Base-by-base conservation (phyloP, 1,140 invertebrate species). In the Drosophila malerkotliana region DNA sequence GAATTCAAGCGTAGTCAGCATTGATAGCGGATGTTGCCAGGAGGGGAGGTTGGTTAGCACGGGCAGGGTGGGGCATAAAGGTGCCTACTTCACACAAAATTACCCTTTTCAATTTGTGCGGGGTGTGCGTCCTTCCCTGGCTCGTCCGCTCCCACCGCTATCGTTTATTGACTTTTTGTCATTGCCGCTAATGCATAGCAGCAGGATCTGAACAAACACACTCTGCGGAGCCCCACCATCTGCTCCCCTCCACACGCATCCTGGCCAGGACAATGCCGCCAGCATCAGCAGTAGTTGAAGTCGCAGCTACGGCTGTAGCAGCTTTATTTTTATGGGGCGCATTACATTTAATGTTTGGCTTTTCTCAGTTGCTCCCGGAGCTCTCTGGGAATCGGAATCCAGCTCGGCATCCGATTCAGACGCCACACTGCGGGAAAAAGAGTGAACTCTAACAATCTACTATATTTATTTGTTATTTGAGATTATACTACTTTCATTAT, bases 31-130 rank as follows among this genome's bases (percentile, higher is more conserved):
- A 74, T 57, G 61, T 53, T 52, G 47, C 18, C 1, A 18, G 18
- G 18, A 18, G 37, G 12, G 8, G 26, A 7, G 5, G 26, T 5
- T 28, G 26, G 14, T 55, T 34, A 18, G 5, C 12, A 37, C 14
- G 12, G 55, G 30, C 28, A 32, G 28, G 26, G 41, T 2, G 9
- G 28, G 58, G 72, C 60, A 72, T 77, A 85, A 90, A 90, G 81
- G 85, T 90, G 82, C 80, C 80, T 85, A 85, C 87, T 90, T 90
- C 81, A 85, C 87, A 90, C 87, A 87, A 90, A 90, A 90, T 90
- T 90, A 90, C 87, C 87, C 87, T 90, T 90, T 90, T 90, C 87
- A 90, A 90, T 90, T 90, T 90, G 76, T 79, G 68, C 69, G 52
- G 59, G 51, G 55, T 48, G 55, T 32, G 41, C 34, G 28, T 49